Conservation (phyloP, 2,888 invertebrate species). For the Clitarchus hookeri region DNA sequence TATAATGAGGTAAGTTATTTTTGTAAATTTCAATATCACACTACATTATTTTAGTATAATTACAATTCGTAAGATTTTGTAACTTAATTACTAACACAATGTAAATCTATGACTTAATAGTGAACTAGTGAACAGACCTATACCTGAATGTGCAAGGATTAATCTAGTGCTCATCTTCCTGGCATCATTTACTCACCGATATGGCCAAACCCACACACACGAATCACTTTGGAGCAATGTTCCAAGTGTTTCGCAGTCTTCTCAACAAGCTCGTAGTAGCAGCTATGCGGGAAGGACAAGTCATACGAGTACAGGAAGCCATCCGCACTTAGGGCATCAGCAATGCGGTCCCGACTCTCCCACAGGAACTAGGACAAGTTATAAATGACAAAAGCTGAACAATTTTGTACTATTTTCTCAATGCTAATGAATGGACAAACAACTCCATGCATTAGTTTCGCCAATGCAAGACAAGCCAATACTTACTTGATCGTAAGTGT, state of each 20-base stretch:
- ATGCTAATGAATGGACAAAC: neutral
- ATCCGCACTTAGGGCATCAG: slow-evolving; percentile 73
- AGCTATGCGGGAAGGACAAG: slow-evolving; percentile 80
- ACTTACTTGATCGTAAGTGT: no score
- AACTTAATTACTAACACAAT: no score
- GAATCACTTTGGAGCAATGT: slow-evolving; percentile 58
- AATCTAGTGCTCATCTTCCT: no score
- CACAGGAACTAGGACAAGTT: slow-evolving; percentile 69
- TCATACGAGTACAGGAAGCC: slow-evolving; percentile 97
- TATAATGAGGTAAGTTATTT: no score
- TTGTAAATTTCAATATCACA: no score
- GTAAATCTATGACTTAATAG: no score
- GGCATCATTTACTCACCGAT: slow-evolving; percentile 65
- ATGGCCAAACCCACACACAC: slow-evolving; percentile 91
- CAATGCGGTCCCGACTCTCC: slow-evolving; percentile 84
- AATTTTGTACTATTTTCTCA: neutral
- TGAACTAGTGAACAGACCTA: no score
- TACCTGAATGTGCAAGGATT: no score
- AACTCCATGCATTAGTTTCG: no score
- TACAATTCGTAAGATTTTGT: no score
- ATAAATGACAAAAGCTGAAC: neutral
- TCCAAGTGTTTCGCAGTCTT: slow-evolving; percentile 69
- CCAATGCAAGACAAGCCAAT: no score
- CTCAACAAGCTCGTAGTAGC: slow-evolving; percentile 85
- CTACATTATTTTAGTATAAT: no score